phyloP scores from a whole-genome alignment of 2,797 vertebrate genomes.

The Gastrophryne carolinensis region DNA sequence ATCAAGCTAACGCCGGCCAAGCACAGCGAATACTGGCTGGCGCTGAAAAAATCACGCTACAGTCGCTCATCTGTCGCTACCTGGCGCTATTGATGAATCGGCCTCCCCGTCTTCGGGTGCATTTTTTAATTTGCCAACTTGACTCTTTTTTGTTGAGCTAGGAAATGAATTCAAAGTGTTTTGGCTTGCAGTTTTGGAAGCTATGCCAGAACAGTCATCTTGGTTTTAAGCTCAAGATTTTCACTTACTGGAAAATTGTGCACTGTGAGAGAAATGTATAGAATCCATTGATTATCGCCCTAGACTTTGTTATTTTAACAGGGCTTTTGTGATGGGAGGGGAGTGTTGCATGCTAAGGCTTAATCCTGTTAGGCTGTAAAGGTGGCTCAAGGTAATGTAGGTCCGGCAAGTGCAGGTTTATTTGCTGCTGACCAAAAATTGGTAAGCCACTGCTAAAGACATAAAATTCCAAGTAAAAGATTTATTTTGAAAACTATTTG shows the following conservation, averaged over 20 bases:
- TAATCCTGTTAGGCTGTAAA: conserved; percentile 3
- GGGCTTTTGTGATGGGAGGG: background rate
- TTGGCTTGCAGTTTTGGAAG: conserved; percentile 27
- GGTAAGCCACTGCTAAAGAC: background rate
- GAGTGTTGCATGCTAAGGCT: background rate
- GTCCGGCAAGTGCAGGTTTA: background rate
- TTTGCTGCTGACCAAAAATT: background rate
- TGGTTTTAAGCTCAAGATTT: conserved; percentile 17
- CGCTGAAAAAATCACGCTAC: no score
- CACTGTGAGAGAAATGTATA: conserved; percentile 29
- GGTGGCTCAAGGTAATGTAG: background rate
- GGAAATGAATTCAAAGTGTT: conserved; percentile 42
- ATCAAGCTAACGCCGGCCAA: no score
- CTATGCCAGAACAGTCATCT: conserved; percentile 40
- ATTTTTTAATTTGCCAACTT: conserved; percentile 46
- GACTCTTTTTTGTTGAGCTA: conserved; percentile 28
- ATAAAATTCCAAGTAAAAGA: background rate
- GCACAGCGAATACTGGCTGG: no score
- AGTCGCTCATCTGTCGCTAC: no score
- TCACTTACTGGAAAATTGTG: conserved; percentile 44
- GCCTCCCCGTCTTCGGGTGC: conserved; percentile 30
- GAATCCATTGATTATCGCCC: conserved; percentile 36
- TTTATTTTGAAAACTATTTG: background rate
- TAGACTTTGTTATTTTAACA: conserved; percentile 34
- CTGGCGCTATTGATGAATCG: no score